Conservation (phyloP, 35 echinoderm and acorn worm genomes). For the Patiria miniata region DNA sequence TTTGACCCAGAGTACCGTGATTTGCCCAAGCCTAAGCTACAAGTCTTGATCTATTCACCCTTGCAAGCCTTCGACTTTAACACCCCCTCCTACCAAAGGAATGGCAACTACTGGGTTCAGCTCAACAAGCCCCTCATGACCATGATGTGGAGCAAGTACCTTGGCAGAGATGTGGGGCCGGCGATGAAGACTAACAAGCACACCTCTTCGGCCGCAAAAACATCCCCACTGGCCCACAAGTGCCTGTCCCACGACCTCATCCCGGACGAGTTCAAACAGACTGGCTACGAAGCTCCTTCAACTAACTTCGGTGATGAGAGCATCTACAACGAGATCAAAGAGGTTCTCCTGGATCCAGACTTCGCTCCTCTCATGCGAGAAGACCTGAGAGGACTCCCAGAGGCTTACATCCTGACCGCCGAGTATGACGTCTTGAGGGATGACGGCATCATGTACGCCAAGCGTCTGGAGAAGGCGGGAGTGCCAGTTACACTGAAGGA, state of each 20-base stretch:
- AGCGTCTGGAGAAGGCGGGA: constrained; percentile 46
- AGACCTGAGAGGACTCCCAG: constrained; percentile 66
- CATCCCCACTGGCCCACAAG: not conserved
- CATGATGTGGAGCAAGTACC: not conserved
- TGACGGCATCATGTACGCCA: constrained; percentile 72
- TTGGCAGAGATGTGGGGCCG: not conserved
- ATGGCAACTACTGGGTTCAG: not conserved
- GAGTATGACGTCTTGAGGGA: constrained; percentile 73
- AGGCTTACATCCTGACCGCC: constrained; percentile 70
- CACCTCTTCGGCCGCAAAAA: constrained; percentile 1
- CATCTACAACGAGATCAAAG: constrained; percentile 39
- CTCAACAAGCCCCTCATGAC: not conserved
- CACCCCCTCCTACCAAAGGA: constrained; percentile 30
- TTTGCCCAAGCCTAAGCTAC: constrained; percentile 30
- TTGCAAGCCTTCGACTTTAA: constrained; percentile 58
- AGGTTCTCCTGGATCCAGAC: constrained; percentile 45
- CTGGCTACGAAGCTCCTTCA: constrained; percentile 16
- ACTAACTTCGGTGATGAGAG: constrained; percentile 39
- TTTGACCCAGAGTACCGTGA: not conserved
- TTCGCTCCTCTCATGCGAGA: constrained; percentile 54
- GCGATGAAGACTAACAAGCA: not conserved
- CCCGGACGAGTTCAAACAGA: constrained; percentile 44
- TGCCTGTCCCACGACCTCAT: constrained; percentile 34
- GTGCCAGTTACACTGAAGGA: constrained; percentile 54
- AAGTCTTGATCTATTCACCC: constrained; percentile 44